Base-by-base conservation (phyloP, 2,797 vertebrate genomes). In the Sciurus vulgaris region DNA sequence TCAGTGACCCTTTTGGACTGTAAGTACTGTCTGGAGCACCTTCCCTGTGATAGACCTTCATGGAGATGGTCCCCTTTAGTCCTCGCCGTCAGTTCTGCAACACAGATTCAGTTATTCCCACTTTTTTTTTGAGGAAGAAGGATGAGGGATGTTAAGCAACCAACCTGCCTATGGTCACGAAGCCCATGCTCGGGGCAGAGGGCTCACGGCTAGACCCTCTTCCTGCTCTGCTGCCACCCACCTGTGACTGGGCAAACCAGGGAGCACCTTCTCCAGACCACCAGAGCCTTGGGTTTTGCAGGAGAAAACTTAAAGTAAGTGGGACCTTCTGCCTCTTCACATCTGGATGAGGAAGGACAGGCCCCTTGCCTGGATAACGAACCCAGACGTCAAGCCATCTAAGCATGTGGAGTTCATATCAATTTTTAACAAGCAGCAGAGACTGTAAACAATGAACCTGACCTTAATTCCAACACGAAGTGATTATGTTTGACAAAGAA, bases 401-500 rank as follows among this genome's bases (percentile, higher is more conserved):
- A 86, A 93, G 88, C 61, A 49, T 83, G 12, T 78, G 51, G 81
- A 86, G 79, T 90, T 91, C 88, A 15, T 82, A 88, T 81, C 84
- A 65, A 86, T 86, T 95, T 96, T 83, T 93, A 94, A 91, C 14
- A 24, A 83, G 79, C 82, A 76, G 17, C 56, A 76, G 74, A 84
- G 15, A 77, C 44, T 77, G 38, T 94, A 93, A 94, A 93, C 95
- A 96, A 76, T 49, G 74, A 86, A 61, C 33, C 89, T 28, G 65
- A 93, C 93, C 86, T 97, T 93, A 95, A 91, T 94, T 94, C 70
- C 96, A 97, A 89, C 47, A 54, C 69, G 76, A 96, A 97, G 51
- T 92, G 86, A 93, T 95, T 88, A 86, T 83, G 72, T 96, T 96
- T 97, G 89, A 94, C 94, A 96, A 96, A 97, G 87, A 91, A 93